Conservation (phyloP, 1,140 invertebrate species). For the Dinoponera quadriceps region DNA sequence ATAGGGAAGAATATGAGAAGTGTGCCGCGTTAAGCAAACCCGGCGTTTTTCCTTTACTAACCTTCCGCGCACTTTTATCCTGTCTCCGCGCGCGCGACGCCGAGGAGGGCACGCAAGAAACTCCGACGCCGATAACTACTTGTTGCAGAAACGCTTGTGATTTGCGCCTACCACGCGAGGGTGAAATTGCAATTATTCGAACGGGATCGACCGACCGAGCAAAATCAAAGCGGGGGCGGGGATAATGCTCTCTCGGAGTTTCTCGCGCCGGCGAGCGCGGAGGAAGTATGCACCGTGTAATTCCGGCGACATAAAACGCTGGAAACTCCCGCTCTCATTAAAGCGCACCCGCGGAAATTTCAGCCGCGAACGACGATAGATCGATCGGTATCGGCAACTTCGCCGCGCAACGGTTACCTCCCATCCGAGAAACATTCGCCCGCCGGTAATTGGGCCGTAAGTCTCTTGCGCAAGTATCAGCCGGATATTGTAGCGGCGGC, state of each 20-base stretch:
- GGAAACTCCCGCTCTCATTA: slow-evolving; percentile 50
- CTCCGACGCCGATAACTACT: slow-evolving; percentile 48
- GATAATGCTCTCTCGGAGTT: not conserved
- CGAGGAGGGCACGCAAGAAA: slow-evolving; percentile 28
- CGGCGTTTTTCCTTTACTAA: slow-evolving; percentile 40
- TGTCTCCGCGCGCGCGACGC: not conserved
- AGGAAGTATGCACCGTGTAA: slow-evolving; percentile 27
- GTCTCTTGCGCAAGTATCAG: slow-evolving; percentile 47
- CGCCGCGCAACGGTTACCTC: not conserved
- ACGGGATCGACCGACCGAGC: slow-evolving; percentile 20
- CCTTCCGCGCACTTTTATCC: slow-evolving; percentile 22
- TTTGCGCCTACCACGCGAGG: slow-evolving; percentile 51
- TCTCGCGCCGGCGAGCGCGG: not conserved
- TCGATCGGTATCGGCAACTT: slow-evolving; percentile 37
- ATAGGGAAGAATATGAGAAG: not conserved
- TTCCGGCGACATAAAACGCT: slow-evolving; percentile 49
- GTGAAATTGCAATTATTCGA: slow-evolving; percentile 58
- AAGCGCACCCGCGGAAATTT: slow-evolving; percentile 42
- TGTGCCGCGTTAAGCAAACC: slow-evolving; percentile 19
- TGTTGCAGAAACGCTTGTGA: slow-evolving; percentile 52
- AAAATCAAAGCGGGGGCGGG: slow-evolving; percentile 3
- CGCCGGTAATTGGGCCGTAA: slow-evolving; percentile 39
- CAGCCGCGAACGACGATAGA: slow-evolving; percentile 32
- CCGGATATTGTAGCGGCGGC: slow-evolving; percentile 44
- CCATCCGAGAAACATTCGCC: slow-evolving; percentile 30